Evolutionary conservation across 2,113 vertebrate genomes (phyloP), one percentile per base, ranked within the genome.

Genomic region (Hoplias malabaricus): DNA sequence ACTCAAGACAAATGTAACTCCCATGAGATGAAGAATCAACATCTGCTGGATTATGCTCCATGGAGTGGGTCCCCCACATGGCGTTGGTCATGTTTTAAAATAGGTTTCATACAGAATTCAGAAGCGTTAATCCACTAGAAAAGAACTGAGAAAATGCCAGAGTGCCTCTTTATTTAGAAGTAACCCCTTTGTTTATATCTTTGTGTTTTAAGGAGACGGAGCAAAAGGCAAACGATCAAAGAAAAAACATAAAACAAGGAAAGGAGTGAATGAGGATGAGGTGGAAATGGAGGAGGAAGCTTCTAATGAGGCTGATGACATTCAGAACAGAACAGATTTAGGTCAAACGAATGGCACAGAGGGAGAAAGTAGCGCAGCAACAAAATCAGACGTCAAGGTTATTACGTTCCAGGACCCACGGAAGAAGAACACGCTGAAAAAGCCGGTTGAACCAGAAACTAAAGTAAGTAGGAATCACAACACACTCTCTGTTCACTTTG

Each of bases 391-490:
- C 0, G 89, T 96, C 6, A 88, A 94, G 75, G 88, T 96, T 0
- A 90, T 96, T 12, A 88, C 82, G 0, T 97, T 95, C 81, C 87
- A 89, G 57, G 90, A 93, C 83, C 90, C 86, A n/a, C 83, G 12
- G n/a, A 94, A 88, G 84, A 95, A 89, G 84, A 84, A 69, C 19
- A 89, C 63, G 68, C 79, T 33, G 65, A 82, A 81, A 43, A 78
- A 50, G 57, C 34, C 46, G 0, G 13, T 53, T 3, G 50, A 46
- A 0, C 2, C 75, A 0, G 69, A 62, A 12, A 61, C 34, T 25
- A 73, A 46, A 61, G 84, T 79, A 21, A 57, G 40, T 13, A 3
- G 13, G 3, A 29, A 2, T 38, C 2, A 27, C 2, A 33, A 9
- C 6, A 5, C 19, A 53, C 48, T 23, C 2, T 21, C n/a, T 53